A percentile compares a stretch with the other conserved stretches of the same genome.
phyloP scores from a whole-genome alignment of 2,113 vertebrate species.

The Sus scrofa region T2T-Sscrofa CM000818.6:45458501-45459000 shows the following conservation, averaged over 20 bases:
- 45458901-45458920: not conserved
- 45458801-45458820: no score
- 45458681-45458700: slow-evolving; percentile 20
- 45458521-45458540: not conserved
- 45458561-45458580: not conserved
- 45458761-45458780: slow-evolving; percentile 1
- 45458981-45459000: not conserved
- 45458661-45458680: slow-evolving; percentile 43
- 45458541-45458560: not conserved
- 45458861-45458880: no score
- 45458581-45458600: not conserved
- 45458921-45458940: not conserved
- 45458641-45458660: slow-evolving; percentile 36
- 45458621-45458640: not conserved
- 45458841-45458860: no score
- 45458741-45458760: not conserved
- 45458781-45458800: not conserved
- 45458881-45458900: no score
- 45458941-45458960: slow-evolving; percentile 6
- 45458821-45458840: no score
- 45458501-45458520: not conserved
- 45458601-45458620: slow-evolving; percentile 17
- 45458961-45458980: not conserved
- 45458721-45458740: not conserved
- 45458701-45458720: not conserved